These are phyloP conservation scores for Amorpha juglandis DNA, from an alignment of 2,888 invertebrate genomes.

Conservation along the genomic window DNA sequence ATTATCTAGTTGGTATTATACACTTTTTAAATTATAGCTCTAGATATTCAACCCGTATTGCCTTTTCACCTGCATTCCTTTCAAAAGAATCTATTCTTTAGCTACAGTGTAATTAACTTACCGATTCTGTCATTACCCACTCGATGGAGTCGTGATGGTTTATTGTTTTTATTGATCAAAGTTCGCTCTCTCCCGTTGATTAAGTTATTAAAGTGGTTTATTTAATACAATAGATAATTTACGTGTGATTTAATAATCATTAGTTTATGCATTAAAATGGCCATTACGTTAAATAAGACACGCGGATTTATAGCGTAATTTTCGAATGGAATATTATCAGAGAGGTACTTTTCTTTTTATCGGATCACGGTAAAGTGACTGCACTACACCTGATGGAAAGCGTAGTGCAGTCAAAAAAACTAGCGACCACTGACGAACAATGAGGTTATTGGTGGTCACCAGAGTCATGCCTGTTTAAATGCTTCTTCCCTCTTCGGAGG, in stretches of 20 bases:
- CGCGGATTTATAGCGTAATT: background rate
- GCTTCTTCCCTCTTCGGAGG: too few relatives aligned
- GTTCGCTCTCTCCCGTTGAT: conserved; percentile 9
- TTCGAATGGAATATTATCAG: background rate
- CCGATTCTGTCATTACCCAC: conserved; percentile 9
- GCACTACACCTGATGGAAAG: too few relatives aligned
- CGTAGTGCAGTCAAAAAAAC: too few relatives aligned
- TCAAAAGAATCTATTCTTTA: conserved; percentile 13
- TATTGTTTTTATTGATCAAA: conserved; percentile 17
- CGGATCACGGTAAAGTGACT: too few relatives aligned
- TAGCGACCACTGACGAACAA: too few relatives aligned
- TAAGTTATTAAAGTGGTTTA: conserved; percentile 13
- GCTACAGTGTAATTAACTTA: conserved; percentile 7
- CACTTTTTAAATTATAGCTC: background rate
- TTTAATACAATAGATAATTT: background rate
- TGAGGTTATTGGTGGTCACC: too few relatives aligned
- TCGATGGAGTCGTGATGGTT: conserved; percentile 13
- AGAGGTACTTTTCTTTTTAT: too few relatives aligned
- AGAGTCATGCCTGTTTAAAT: too few relatives aligned
- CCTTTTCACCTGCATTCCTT: conserved; percentile 10
- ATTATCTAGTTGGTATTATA: background rate
- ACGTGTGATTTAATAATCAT: background rate
- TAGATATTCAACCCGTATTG: background rate
- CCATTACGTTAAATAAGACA: background rate
- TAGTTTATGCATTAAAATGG: background rate